Conservation (phyloP, 2,113 vertebrate species). For the Neoarius graeffei region DNA sequence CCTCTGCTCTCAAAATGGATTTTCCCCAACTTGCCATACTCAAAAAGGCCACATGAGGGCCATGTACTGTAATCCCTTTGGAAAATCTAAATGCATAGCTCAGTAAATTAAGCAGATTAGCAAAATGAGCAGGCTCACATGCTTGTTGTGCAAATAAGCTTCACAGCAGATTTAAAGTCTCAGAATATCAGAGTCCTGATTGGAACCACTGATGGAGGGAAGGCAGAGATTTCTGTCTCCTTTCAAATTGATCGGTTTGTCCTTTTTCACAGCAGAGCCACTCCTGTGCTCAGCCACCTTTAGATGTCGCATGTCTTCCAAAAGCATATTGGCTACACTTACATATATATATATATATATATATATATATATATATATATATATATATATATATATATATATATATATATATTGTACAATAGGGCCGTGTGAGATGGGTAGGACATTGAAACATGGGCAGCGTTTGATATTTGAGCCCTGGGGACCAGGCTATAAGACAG, state of each 20-base stretch:
- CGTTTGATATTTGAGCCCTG: not conserved
- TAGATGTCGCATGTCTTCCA: not conserved
- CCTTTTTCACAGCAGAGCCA: not conserved
- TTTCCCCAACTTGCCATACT: conserved; percentile 23
- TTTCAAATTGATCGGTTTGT: not conserved
- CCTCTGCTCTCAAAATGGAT: not conserved
- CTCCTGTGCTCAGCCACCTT: not conserved
- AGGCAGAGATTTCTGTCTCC: conserved; percentile 9
- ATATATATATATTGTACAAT: not conserved
- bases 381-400: too few species aligned
- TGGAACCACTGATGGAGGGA: conserved; percentile 56
- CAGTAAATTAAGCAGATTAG: conserved; percentile 70
- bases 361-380: too few species aligned
- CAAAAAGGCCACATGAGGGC: conserved; percentile 35
- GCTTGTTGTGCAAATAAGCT: conserved; percentile 67
- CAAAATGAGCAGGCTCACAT: conserved; percentile 62
- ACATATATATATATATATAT: too few species aligned
- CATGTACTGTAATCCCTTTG: conserved; percentile 9
- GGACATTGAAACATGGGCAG: not conserved
- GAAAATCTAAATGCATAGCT: conserved; percentile 56
- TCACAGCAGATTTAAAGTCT: conserved; percentile 66
- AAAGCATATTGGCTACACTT: not conserved
- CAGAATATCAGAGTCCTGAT: conserved; percentile 65
- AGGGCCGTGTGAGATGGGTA: not conserved
- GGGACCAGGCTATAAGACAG: not conserved